These are phyloP conservation scores for Sitta carolinensis DNA, from an alignment of 2,797 vertebrate species.

Conservation along the genomic window DNA sequence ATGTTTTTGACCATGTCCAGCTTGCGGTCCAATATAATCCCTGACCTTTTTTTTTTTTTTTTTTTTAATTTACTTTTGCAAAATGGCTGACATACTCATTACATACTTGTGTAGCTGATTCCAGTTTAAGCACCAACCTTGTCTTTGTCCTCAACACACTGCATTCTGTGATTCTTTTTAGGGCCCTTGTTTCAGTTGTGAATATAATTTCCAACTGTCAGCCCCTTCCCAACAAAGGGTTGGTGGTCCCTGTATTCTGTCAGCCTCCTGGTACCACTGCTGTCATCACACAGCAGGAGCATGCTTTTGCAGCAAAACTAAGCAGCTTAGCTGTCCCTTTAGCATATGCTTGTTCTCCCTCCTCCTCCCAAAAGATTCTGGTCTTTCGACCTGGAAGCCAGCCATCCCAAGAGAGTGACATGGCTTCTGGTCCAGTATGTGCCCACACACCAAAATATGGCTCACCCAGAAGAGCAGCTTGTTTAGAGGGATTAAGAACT, in stretches of 20 bases:
- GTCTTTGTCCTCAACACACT: neutral
- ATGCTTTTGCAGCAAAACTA: neutral
- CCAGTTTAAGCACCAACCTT: neutral
- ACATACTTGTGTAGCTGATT: neutral
- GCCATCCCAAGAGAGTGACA: conserved; percentile 16
- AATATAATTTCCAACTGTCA: neutral
- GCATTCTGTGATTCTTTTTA: neutral
- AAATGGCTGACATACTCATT: neutral
- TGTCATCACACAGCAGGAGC: neutral
- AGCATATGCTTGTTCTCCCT: neutral
- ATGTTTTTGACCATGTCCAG: conserved; percentile 65
- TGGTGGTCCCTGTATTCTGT: neutral
- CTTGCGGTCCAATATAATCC: neutral
- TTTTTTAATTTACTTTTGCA: neutral
- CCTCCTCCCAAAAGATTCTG: neutral
- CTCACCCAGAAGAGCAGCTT: conserved; percentile 12
- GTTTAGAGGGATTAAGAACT: conserved; percentile 26
- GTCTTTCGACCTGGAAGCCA: conserved; percentile 42
- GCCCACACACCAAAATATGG: neutral
- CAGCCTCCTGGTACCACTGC: neutral
- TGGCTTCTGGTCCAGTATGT: conserved; percentile 28
- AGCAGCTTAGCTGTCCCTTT: neutral
- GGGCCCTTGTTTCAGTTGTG: neutral
- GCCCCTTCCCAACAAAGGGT: neutral
- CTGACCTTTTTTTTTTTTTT: neutral